Percentiles rank a stretch among this genome's conserved stretches.
These are phyloP conservation scores for Dermatemys mawii DNA, from an alignment of 2,113 vertebrate species.

Conservation along the genomic window DNA sequence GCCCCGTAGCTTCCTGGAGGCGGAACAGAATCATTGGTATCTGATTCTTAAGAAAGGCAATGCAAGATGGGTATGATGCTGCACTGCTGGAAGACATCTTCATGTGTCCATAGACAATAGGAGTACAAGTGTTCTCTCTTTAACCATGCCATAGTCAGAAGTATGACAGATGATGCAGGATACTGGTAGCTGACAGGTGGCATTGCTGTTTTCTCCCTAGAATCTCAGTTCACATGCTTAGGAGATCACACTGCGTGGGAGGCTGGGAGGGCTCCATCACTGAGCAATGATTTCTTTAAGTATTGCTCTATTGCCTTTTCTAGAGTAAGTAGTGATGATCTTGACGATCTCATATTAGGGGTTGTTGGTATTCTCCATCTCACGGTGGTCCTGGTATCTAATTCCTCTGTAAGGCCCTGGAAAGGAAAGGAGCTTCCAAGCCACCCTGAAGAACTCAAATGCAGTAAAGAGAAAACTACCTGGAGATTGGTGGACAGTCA, in stretches of 20 bases:
- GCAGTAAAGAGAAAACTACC: background rate
- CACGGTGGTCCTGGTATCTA: background rate
- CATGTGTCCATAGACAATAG: background rate
- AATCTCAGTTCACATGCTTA: background rate
- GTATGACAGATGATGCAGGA: background rate
- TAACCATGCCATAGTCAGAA: background rate
- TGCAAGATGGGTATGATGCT: background rate
- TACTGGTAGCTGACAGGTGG: background rate
- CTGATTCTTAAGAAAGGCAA: background rate
- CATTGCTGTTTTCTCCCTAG: background rate
- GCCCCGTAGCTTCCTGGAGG: background rate
- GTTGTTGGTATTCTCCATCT: background rate
- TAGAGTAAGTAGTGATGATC: background rate
- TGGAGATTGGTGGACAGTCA: background rate
- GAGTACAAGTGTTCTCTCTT: background rate
- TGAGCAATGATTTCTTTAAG: background rate
- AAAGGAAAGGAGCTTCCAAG: background rate
- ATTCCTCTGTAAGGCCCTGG: background rate
- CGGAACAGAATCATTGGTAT: background rate
- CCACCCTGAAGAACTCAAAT: background rate
- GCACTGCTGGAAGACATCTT: background rate
- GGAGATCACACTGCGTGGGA: rapidly evolving
- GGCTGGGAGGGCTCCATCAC: background rate
- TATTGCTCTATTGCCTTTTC: background rate
- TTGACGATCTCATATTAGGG: background rate